Evolutionary conservation across 2,888 invertebrate genomes (phyloP).

Genomic region (Rhagonycha fulva): DNA sequence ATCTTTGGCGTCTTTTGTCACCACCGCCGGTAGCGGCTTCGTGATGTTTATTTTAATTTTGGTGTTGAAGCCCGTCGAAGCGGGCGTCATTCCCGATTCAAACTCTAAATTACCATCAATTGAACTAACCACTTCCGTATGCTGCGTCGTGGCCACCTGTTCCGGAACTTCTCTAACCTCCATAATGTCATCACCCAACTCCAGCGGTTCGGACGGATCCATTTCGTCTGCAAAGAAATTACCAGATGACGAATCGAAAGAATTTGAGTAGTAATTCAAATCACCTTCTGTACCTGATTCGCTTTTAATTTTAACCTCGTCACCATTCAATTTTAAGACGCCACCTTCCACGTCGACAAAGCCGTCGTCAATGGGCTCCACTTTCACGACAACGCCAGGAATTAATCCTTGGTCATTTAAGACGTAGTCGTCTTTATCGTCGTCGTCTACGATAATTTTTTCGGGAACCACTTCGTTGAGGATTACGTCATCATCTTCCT

Average conservation of each 20-base stretch:
- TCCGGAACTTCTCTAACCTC: conserved; percentile 42
- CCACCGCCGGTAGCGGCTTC: conserved; percentile 63
- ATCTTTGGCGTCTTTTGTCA: conserved; percentile 53
- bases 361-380: conserved; percentile 67
- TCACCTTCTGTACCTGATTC: conserved; percentile 70
- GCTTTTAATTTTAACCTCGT: conserved; percentile 66
- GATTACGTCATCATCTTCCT: conserved; percentile 71
- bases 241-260: not conserved
- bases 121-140: conserved; percentile 61
- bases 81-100: conserved; percentile 41
- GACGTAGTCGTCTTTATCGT: conserved; percentile 52
- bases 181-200: conserved; percentile 7
- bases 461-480: conserved; percentile 70
- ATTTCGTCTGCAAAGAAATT: not conserved
- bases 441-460: conserved; percentile 67
- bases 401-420: conserved; percentile 36
- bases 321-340: conserved; percentile 63
- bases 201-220: not conserved
- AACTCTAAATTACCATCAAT: conserved; percentile 79
- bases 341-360: conserved; percentile 52
- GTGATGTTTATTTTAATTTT: conserved; percentile 84
- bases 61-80: conserved; percentile 52
- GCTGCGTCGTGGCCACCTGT: conserved; percentile 56
- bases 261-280: not conserved
- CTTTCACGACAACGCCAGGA: conserved; percentile 44